Evolutionary conservation across 2,113 vertebrate genomes (phyloP), one percentile per base, ranked within the genome.

Genomic region (Mormyrus iriodes): DNA sequence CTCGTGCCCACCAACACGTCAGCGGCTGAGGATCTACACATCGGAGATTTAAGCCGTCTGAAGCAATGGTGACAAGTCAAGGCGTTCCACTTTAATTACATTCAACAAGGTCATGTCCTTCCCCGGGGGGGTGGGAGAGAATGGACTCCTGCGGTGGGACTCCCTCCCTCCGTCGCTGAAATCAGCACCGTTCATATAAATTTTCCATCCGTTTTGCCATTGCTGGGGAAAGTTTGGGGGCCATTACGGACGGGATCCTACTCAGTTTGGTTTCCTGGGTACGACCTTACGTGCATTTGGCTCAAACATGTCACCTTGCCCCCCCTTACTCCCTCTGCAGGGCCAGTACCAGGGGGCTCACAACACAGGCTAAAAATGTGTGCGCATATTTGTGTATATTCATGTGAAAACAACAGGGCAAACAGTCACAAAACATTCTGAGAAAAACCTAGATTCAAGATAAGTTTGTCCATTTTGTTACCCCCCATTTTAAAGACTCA

Each of bases 41-140:
- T 95, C 94, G 95, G 95, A 96, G 96, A 96, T 96, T 96, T 96
- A 96, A 96, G 94, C 95, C 95, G 94, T 96, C 95, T 95, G 94
- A 94, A 94, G 94, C 94, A 92, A 95, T 93, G 94, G 94, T 96
- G 95, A 96, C 95, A 96, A 94, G 96, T 96, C 95, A 96, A 96
- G 95, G 96, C 96, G 95, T 95, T 95, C 96, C 95, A 94, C 95
- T 96, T 96, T 96, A 96, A 96, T 96, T 96, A 96, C 95, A 95
- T 91, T 53, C 93, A 93, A 94, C 95, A 96, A 96, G 96, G 96
- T 96, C 95, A 96, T 94, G 94, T 94, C 93, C 94, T 93, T 89
- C 93, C 94, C 91, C 88, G 82, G 88, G 69, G 53, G n/a, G 19
- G 84, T 3, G 44, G 85, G 61, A 2, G 73, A 86, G 79, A 85